Percentiles rank a stretch among this genome's conserved stretches.
phyloP scores from a whole-genome alignment of 2,797 vertebrate genomes.

The Phrynocephalus vlangalii region DNA sequence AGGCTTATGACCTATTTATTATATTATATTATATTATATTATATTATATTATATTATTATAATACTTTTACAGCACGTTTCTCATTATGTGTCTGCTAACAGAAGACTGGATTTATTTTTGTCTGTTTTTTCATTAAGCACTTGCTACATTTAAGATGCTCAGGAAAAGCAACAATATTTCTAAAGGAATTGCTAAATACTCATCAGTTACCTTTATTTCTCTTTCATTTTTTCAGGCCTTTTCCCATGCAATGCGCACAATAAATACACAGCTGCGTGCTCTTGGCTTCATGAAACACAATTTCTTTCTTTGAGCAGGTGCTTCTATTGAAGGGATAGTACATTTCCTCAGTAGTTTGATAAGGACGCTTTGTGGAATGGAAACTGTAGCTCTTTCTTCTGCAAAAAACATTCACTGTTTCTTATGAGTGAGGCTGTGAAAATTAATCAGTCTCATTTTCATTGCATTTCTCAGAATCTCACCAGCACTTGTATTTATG shows the following conservation, averaged over 20 bases:
- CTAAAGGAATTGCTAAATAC: not conserved
- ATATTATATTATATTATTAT: too few species aligned
- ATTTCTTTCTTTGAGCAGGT: not conserved
- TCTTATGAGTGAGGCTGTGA: not conserved
- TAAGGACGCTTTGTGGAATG: not conserved
- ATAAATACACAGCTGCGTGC: not conserved
- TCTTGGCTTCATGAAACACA: not conserved
- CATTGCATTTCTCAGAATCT: not conserved
- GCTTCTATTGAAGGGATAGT: not conserved
- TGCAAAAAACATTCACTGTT: not conserved
- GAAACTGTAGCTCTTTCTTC: not conserved
- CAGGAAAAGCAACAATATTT: not conserved
- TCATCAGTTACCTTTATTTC: not conserved
- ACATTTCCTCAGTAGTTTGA: not conserved
- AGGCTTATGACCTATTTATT: too few species aligned
- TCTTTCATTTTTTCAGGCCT: slow-evolving; percentile 6
- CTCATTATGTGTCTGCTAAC: not conserved
- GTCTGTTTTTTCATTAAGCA: not conserved
- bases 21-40: too few species aligned
- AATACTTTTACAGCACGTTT: not conserved
- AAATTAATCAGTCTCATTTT: not conserved
- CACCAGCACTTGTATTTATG: not conserved
- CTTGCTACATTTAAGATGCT: not conserved
- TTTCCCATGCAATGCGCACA: not conserved
- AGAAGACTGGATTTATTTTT: not conserved